Evolutionary conservation across 2,797 vertebrate genomes (phyloP).

Genomic region (Leptodactylus fallax): DNA sequence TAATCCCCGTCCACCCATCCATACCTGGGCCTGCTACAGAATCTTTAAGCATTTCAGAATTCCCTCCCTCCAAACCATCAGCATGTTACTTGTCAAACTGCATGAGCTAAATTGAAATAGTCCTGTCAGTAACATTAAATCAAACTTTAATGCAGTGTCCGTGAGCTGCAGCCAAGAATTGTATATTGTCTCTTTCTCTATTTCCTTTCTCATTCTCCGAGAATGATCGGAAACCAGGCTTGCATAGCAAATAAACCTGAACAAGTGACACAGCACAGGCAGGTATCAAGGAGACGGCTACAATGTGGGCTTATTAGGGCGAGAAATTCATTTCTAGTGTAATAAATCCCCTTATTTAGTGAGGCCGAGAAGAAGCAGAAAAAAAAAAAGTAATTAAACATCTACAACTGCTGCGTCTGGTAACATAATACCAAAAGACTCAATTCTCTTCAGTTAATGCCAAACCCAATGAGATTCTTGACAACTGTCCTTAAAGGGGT

Average conservation of each 20-base stretch:
- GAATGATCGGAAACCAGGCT: conserved; percentile 42
- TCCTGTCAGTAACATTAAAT: conserved; percentile 9
- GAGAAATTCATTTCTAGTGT: neutral
- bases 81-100: conserved; percentile 43
- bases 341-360: neutral
- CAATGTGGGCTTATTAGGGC: neutral
- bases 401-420: neutral
- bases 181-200: conserved; percentile 28
- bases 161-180: conserved; percentile 40
- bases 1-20: conserved; percentile 50
- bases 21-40: conserved; percentile 45
- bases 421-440: neutral
- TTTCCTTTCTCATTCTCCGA: conserved; percentile 37
- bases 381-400: neutral
- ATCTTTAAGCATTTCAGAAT: conserved; percentile 58
- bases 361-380: no score
- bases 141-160: conserved; percentile 55
- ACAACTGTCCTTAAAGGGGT: neutral
- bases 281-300: neutral
- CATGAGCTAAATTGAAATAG: conserved; percentile 55
- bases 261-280: conserved; percentile 1
- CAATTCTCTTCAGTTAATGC: neutral
- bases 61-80: neutral
- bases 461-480: neutral
- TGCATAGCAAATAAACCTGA: conserved; percentile 30